Base-by-base conservation (phyloP, 2,888 invertebrate species). In the Drosophila acutilabella region DNA sequence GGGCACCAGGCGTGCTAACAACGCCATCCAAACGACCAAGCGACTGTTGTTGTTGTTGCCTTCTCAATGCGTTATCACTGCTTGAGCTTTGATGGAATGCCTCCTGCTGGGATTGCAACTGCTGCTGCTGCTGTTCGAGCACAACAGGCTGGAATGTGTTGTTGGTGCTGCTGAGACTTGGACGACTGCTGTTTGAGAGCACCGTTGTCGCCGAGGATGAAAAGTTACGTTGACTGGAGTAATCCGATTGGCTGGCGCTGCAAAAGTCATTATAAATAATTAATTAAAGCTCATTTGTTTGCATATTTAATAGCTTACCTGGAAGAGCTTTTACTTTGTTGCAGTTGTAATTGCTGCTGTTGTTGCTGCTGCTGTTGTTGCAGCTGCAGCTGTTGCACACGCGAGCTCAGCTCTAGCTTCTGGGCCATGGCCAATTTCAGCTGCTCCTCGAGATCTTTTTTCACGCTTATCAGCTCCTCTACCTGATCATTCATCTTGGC, bases 1-100 rank as follows among this genome's bases (percentile, higher is more conserved):
- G 94, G 36, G 86, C 82, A 3, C 91, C 90, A 18, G 95, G 95
- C 44, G 95, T 94, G 76, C 94, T 94, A 48, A 97, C 94, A 84
- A 95, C 94, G 54, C 93, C 93, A 93, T 96, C 96, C 69, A 96
- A 93, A 47, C 94, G 94, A 69, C 96, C 95, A 69, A 95, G 93
- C 56, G 89, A 85, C 36, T 77, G 65, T 13, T 61, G 59, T 40
- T 53, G 57, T 13, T 60, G 60, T 16, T 53, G 72, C 56, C 64
- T 61, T 68, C 80, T 54, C 18, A 41, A 20, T 47, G 68, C 18
- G 68, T 58, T 83, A 91, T 91, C 90, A 90, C 91, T 90, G 78
- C 75, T 74, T 79, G 89, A 64, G 85, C 91, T 91, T 91, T 89
- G 91, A 91, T 85, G 90, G 89, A 91, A 89, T 90, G 88, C 83